Evolutionary conservation across 2,113 vertebrate genomes (phyloP), one percentile per base, ranked within the genome.

Genomic region (Regulus satrapa): DNA sequence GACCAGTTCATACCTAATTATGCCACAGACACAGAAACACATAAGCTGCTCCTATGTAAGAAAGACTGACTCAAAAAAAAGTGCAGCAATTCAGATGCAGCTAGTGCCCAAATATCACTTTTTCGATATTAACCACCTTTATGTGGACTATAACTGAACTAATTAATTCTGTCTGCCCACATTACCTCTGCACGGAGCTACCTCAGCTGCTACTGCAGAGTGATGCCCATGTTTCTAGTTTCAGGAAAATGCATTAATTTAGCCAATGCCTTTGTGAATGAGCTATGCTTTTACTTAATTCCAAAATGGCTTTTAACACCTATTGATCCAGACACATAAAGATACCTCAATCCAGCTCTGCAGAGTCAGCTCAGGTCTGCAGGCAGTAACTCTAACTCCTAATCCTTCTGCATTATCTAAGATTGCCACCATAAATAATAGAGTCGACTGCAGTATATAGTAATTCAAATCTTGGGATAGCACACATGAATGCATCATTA

Each of bases 241-340:
- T 66, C 62, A 61, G 78, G 23, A 72, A 88, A 90, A 82, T 0
- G 1, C 29, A 78, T 72, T 77, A 81, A 84, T 78, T 81, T 32
- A 81, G 68, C 13, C 61, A 62, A 63, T 24, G 32, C 8, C 21
- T 79, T 64, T 83, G 36, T 79, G 88, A 92, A 92, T 62, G 62
- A 85, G 67, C 32, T 88, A 76, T 66, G 49, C 18, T 26, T 59
- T 76, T 74, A 61, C 31, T 31, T 14, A 82, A 71, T 54, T 91
- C 49, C 54, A 61, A 85, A 95, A 82, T 12, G 14, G 71, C 78
- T 97, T 88, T 95, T 92, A 93, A 78, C 23, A 85, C 41, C 69
- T 78, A 82, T 62, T 3, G 31, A 94, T 82, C 38, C 32, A 85
- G 62, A 64, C 40, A 62, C 21, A 36, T 23, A 84, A 84, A 67